Evolutionary conservation across 2,888 invertebrate species (phyloP), one percentile per base, ranked within the genome.

Genomic region (Noctuana brunneofusca): DNA sequence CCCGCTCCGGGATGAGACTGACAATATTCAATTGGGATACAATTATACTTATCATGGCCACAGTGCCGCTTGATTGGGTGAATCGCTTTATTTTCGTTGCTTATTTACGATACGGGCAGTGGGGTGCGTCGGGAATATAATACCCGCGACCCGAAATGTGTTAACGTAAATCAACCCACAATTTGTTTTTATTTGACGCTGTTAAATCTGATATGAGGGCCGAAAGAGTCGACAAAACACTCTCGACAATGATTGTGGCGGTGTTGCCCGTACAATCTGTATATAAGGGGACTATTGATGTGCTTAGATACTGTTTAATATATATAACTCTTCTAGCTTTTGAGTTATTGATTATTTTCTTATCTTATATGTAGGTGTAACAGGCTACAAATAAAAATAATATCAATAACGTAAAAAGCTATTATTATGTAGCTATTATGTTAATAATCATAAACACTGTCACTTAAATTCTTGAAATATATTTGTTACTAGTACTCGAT

Each of bases 21-120:
- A 68, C 69, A 63, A 66, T 74, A 71, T 75, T 71, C 72, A 74
- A 76, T 78, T 75, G 74, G 64, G 59, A 69, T 68, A 73, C 73
- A 74, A 71, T 71, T 72, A 74, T 70, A 68, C 66, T 68, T 67
- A 69, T 66, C 69, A 67, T 59, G 54, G 66, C 59, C 59, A 66
- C 68, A 69, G 65, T 66, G 68, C 65, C 66, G 71, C 69, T 68
- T 68, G 69, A 73, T 73, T 70, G 65, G 55, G 66, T 69, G 68
- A 74, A 75, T 74, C 68, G 71, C 66, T 72, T 73, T 60, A 70
- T 73, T 75, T 71, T 68, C 64, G 70, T 69, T 73, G 70, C 71
- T 70, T 71, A 71, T 69, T 67, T 67, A 69, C 65, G 68, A 71
- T 71, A 71, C 70, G 68, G 68, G 68, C 64, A 64, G 65, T 63